A percentile compares a stretch with the other conserved stretches of the same genome.
These are phyloP conservation scores for Oryzias woworae DNA, from an alignment of 2,113 vertebrate genomes.

Conservation along the genomic window DNA sequence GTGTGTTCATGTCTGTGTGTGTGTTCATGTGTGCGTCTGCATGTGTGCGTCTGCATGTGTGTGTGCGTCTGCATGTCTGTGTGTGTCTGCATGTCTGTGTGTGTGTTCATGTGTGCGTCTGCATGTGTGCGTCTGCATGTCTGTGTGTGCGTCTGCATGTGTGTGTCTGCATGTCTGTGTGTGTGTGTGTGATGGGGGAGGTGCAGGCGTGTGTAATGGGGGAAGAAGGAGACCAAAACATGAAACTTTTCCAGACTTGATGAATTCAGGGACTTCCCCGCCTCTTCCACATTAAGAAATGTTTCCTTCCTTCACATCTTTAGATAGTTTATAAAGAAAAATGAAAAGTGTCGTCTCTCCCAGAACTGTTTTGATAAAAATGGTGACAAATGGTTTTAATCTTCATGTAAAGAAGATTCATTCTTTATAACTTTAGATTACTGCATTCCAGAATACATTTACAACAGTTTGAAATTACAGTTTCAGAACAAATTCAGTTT, in stretches of 20 bases:
- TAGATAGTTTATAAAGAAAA: not conserved
- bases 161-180: too few species aligned
- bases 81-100: not conserved
- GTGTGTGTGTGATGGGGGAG: not conserved
- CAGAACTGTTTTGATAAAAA: not conserved
- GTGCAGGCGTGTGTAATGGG: not conserved
- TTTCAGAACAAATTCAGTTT: too few species aligned
- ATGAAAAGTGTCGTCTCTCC: not conserved
- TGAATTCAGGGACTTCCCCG: slow-evolving; percentile 56
- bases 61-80: not conserved
- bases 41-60: not conserved
- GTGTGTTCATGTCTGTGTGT: not conserved
- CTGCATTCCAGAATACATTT: too few species aligned
- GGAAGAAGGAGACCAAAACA: slow-evolving; percentile 25
- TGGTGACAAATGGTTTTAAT: too few species aligned
- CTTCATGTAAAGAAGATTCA: too few species aligned
- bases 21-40: not conserved
- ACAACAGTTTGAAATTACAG: too few species aligned
- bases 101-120: not conserved
- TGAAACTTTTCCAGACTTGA: slow-evolving; percentile 25
- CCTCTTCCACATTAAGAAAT: slow-evolving; percentile 10
- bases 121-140: not conserved
- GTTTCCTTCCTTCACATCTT: not conserved
- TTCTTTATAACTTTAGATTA: too few species aligned
- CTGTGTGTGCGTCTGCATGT: too few species aligned